Evolutionary conservation across 2,888 invertebrate genomes (phyloP), one percentile per base, ranked within the genome.

Genomic region (Calliphora vomitoria): DNA sequence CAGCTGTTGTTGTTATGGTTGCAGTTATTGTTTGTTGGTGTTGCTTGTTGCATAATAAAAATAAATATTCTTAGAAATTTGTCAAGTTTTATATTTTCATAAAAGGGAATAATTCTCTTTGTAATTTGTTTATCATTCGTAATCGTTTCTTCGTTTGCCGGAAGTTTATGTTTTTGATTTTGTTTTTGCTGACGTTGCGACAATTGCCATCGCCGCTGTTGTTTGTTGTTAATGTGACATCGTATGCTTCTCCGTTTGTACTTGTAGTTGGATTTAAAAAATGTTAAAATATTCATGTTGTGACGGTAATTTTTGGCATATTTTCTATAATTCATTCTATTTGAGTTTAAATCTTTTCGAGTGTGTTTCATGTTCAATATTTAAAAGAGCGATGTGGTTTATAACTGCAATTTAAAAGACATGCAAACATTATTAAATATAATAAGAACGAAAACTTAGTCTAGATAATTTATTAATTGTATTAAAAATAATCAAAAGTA

Each of bases 231-330:
- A 20, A 11, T 20, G 41, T n/a, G 5, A 18, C 25, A 55, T 1
- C 15, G 55, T 53, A 20, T 84, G 83, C 85, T 85, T 93, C 93
- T 93, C 90, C 93, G 92, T 89, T 93, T 93, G 91, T 93, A 93
- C 90, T 93, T 93, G 91, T 93, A 93, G 89, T 93, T 93, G 88
- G 93, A 93, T 91, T 93, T 93, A 82, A 92, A 90, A 91, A 93
- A 93, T 90, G 91, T 91, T 89, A 91, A 90, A 60, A 78, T 83
- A 38, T 78, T 83, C 60, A 80, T 84, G 55, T 75, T 79, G 50
- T 79, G 69, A 35, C 74, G 62, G 31, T 75, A 75, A 35, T 82
- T 82, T 82, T 79, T 82, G 69, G 64, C 55, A 84, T 81, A 71
- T 72, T 85, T 79, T 64, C 44, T 62, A 69, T 75, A 69, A 55